Evolutionary conservation across 2,888 invertebrate genomes (phyloP).

Genomic region (Hypercompe scribonia): DNA sequence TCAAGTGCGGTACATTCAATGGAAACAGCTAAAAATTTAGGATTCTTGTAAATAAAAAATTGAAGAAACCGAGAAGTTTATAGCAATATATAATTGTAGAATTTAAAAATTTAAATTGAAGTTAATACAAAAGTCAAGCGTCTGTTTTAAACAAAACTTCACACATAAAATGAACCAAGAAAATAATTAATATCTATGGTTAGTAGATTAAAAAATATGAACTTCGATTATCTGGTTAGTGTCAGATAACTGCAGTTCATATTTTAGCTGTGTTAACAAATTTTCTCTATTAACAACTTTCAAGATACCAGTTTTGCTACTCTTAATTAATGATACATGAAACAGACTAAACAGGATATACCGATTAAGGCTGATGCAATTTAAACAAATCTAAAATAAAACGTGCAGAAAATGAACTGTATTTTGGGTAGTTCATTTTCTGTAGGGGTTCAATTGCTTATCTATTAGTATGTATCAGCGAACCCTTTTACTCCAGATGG

Average conservation of each 20-base stretch:
- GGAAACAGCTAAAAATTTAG: no score
- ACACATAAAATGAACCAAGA: not conserved
- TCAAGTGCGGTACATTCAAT: no score
- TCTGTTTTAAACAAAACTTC: not conserved
- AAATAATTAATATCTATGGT: conserved; percentile 21
- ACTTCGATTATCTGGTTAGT: conserved; percentile 30
- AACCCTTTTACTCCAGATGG: conserved; percentile 38
- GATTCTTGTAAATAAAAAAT: no score
- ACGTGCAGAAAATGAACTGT: not conserved
- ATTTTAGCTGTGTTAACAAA: not conserved
- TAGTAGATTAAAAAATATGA: conserved; percentile 35
- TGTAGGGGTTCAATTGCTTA: no score
- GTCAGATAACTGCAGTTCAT: not conserved
- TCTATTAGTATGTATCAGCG: conserved; percentile 17
- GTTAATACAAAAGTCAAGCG: not conserved
- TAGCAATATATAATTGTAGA: no score
- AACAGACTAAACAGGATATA: not conserved
- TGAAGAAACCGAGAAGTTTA: no score
- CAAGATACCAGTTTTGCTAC: not conserved
- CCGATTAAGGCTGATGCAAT: no score
- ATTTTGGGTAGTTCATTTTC: no score
- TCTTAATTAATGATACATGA: not conserved
- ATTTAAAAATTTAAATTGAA: no score
- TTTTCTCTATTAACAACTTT: not conserved
- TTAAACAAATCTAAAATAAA: not conserved